Conservation (phyloP, 2,797 vertebrate species). For the Oophaga sylvatica region DNA sequence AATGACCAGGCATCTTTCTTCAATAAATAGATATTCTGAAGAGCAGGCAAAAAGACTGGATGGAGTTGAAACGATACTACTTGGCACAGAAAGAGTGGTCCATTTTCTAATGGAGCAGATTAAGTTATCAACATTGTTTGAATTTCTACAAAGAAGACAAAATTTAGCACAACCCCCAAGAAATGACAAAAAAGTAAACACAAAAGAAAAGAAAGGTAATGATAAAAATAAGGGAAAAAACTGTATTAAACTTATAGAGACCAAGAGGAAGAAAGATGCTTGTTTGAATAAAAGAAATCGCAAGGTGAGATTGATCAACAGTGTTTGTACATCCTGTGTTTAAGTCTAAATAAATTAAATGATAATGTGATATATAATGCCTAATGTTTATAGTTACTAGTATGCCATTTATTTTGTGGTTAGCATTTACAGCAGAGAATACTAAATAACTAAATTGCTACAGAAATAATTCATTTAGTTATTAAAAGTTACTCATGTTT, state of each 20-base stretch:
- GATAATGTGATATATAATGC: not conserved
- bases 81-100: slow-evolving; percentile 81
- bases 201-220: slow-evolving; percentile 71
- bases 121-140: slow-evolving; percentile 77
- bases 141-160: slow-evolving; percentile 74
- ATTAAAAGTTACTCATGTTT: not conserved
- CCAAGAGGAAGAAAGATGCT: slow-evolving; percentile 1
- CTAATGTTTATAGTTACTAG: not conserved
- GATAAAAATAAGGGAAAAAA: slow-evolving; percentile 49
- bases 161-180: slow-evolving; percentile 69
- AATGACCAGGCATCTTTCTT: slow-evolving; percentile 83
- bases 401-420: not conserved
- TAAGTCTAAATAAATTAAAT: not conserved
- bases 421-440: not conserved
- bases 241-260: not conserved
- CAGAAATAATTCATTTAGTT: not conserved
- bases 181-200: slow-evolving; percentile 49
- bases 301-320: slow-evolving; percentile 41
- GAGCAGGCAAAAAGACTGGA: slow-evolving; percentile 80
- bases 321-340: not conserved
- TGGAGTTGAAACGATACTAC: slow-evolving; percentile 79
- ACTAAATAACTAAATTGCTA: not conserved
- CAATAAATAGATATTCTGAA: slow-evolving; percentile 72
- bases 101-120: slow-evolving; percentile 78
- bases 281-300: slow-evolving; percentile 7